These are phyloP conservation scores for Calameuta pallipes DNA, from an alignment of 2,888 invertebrate species.

Conservation along the genomic window DNA sequence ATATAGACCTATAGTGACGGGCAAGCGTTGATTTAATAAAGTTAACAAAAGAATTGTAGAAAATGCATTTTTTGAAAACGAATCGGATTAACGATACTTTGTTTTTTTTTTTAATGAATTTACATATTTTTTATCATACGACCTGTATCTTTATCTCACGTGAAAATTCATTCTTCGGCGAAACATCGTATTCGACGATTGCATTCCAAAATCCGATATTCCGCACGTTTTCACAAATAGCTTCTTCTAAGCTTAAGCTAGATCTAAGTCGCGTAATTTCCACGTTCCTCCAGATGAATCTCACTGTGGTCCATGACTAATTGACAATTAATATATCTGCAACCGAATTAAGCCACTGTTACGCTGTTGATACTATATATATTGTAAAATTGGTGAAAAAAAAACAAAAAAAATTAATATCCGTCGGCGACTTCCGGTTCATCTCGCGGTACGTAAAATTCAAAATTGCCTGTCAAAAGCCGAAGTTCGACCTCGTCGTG, in stretches of 20 bases:
- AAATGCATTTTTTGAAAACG: not conserved
- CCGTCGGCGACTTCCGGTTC: not conserved
- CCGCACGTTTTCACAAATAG: slow-evolving; percentile 26
- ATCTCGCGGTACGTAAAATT: not conserved
- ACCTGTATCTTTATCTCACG: not conserved
- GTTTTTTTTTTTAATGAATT: not conserved
- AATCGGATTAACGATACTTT: not conserved
- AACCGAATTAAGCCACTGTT: not conserved
- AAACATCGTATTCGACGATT: slow-evolving; percentile 9
- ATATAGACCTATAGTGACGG: not conserved
- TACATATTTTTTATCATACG: not conserved
- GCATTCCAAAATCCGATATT: slow-evolving; percentile 22
- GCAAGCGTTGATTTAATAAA: not conserved
- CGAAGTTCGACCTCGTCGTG: slow-evolving; percentile 40
- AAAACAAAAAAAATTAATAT: not conserved
- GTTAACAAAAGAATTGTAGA: not conserved
- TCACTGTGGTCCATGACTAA: not conserved
- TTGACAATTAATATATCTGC: not conserved
- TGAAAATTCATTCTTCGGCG: not conserved
- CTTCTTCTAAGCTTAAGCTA: slow-evolving; percentile 36
- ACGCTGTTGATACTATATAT: not conserved
- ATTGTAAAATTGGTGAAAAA: not conserved
- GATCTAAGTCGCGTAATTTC: slow-evolving; percentile 36
- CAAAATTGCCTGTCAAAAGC: not conserved
- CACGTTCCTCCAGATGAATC: slow-evolving; percentile 31